A percentile compares a stretch with the other conserved stretches of the same genome.
Evolutionary conservation across 2,888 invertebrate species (phyloP).

Genomic region (Ochropleura leucogaster): DNA sequence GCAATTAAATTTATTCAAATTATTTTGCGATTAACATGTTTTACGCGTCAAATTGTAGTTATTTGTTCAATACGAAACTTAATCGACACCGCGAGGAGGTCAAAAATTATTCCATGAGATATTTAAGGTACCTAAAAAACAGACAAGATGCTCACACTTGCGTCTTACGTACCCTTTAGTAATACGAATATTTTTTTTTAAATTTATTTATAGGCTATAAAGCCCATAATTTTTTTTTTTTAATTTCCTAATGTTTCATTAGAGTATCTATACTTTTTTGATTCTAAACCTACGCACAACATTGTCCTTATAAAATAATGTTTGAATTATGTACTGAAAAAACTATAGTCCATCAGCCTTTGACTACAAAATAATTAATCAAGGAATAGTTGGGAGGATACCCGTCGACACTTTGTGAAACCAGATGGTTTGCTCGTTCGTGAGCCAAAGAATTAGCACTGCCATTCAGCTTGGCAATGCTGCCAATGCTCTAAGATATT

Average conservation of each 20-base stretch:
- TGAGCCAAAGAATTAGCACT: background rate
- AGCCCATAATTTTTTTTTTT: too few relatives aligned
- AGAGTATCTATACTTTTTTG: too few relatives aligned
- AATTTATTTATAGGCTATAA: too few relatives aligned
- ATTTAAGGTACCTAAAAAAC: background rate
- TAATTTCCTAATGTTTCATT: too few relatives aligned
- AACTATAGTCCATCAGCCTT: background rate
- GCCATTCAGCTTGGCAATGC: background rate
- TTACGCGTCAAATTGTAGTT: background rate
- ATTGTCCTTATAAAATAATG: too few relatives aligned
- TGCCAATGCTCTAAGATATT: background rate
- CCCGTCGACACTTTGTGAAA: background rate
- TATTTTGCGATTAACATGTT: background rate
- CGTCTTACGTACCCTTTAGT: too few relatives aligned
- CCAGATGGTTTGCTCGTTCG: background rate
- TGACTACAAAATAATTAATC: background rate
- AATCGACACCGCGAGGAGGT: too few relatives aligned
- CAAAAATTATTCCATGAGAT: background rate
- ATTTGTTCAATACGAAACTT: background rate
- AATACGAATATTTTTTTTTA: too few relatives aligned
- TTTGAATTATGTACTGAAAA: background rate
- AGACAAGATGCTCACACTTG: too few relatives aligned
- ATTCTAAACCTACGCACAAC: too few relatives aligned
- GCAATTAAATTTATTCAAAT: background rate
- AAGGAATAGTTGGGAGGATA: background rate